phyloP scores from a whole-genome alignment of 2,888 invertebrate species.

The Leptinotarsa rubiginosa region DNA sequence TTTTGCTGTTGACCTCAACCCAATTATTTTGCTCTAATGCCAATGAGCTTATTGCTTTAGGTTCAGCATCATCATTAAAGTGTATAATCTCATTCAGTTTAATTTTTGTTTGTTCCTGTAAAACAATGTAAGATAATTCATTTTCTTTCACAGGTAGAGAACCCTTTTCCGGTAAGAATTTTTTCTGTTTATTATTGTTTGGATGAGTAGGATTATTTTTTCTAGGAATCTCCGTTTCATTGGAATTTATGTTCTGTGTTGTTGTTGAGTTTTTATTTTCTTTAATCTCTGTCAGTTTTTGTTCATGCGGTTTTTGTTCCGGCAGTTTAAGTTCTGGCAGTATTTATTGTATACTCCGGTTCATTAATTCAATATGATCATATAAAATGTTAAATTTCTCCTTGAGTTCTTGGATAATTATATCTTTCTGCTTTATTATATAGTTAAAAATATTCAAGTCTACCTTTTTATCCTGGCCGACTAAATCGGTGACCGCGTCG shows the following conservation, averaged over 20 bases:
- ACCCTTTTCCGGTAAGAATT: no score
- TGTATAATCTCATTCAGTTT: no score
- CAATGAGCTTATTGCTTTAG: no score
- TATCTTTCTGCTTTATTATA: not conserved
- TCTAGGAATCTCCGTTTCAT: no score
- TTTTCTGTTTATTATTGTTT: no score
- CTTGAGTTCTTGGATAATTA: not conserved
- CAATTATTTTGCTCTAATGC: no score
- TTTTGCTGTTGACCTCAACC: no score
- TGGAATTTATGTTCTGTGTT: no score
- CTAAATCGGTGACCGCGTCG: constrained; percentile 10
- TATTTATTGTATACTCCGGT: constrained; percentile 1
- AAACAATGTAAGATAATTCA: no score
- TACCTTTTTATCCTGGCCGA: not conserved
- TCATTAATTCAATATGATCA: constrained; percentile 2
- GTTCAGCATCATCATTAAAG: no score
- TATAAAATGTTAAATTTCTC: constrained; percentile 1
- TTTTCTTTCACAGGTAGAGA: no score
- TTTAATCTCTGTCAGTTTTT: not conserved
- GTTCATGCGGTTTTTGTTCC: not conserved
- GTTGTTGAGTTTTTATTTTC: not conserved
- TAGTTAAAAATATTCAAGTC: not conserved
- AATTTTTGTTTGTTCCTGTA: no score
- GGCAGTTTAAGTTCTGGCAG: not conserved
- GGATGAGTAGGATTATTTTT: not conserved